A percentile compares a stretch with the other conserved stretches of the same genome.
Conservation (phyloP, 2,888 invertebrate species). For the Plagodis dolabraria region DNA sequence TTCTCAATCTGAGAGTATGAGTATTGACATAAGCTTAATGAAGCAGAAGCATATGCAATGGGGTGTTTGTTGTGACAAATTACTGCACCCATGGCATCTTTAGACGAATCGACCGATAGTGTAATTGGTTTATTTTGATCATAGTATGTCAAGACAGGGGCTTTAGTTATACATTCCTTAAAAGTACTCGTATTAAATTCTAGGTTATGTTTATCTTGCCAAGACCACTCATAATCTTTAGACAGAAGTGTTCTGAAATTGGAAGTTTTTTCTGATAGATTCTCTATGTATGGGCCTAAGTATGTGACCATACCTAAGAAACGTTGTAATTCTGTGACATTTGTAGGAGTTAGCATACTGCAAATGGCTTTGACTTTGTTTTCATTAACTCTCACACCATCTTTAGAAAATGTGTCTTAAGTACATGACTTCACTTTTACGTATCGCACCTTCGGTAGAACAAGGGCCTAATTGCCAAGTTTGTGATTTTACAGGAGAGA, state of each 20-base stretch:
- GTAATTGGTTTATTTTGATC: not conserved
- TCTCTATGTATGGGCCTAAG: not conserved
- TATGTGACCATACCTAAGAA: not conserved
- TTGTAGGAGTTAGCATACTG: not conserved
- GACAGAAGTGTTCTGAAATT: not conserved
- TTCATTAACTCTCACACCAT: not conserved
- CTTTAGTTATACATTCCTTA: not conserved
- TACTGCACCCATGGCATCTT: not conserved
- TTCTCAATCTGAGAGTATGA: too few relatives aligned
- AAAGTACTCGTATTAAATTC: not conserved
- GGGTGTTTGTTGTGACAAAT: not conserved
- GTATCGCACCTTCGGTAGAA: too few relatives aligned
- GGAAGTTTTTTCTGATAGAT: not conserved
- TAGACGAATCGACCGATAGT: constrained; percentile 1
- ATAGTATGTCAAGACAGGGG: not conserved
- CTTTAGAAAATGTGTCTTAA: too few relatives aligned
- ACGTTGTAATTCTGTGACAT: too few relatives aligned
- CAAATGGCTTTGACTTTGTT: not conserved
- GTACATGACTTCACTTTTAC: not conserved
- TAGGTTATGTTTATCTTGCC: not conserved
- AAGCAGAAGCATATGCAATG: not conserved
- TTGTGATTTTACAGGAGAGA: too few relatives aligned
- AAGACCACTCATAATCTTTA: not conserved
- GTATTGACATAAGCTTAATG: not conserved
- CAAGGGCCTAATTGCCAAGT: too few relatives aligned